Conservation (phyloP, 2,797 vertebrate species). For the Cossypha niveicapilla region DNA sequence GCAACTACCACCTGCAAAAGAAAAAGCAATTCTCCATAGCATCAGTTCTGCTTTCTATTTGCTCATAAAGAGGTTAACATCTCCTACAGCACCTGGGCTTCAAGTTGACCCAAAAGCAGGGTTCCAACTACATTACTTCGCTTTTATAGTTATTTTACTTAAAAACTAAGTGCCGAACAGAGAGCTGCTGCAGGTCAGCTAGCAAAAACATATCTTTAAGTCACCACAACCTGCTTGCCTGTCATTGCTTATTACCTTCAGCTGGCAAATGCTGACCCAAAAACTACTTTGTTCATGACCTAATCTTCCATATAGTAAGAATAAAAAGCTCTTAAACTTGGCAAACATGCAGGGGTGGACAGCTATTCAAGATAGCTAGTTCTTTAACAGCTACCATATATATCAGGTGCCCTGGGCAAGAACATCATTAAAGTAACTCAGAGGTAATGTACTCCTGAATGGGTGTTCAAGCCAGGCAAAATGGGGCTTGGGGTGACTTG, state of each 20-base stretch:
- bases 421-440: neutral
- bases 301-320: neutral
- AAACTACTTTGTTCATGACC: neutral
- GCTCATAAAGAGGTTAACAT: neutral
- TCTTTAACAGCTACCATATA: neutral
- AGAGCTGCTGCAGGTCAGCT: neutral
- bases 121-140: neutral
- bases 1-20: neutral
- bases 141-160: neutral
- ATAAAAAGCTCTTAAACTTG: neutral
- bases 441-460: neutral
- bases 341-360: neutral
- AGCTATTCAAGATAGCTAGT: neutral
- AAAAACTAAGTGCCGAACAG: neutral
- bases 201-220: neutral
- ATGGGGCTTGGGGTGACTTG: neutral
- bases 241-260: neutral
- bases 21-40: neutral
- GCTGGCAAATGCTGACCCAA: neutral
- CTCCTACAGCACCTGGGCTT: neutral
- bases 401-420: neutral
- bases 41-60: neutral
- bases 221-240: neutral
- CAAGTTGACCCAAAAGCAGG: neutral
- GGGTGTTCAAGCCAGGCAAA: neutral